Percentiles rank a stretch among this genome's conserved stretches.
Conservation (phyloP, 2,888 invertebrate genomes). For the Caradrina clavipalpis region DNA sequence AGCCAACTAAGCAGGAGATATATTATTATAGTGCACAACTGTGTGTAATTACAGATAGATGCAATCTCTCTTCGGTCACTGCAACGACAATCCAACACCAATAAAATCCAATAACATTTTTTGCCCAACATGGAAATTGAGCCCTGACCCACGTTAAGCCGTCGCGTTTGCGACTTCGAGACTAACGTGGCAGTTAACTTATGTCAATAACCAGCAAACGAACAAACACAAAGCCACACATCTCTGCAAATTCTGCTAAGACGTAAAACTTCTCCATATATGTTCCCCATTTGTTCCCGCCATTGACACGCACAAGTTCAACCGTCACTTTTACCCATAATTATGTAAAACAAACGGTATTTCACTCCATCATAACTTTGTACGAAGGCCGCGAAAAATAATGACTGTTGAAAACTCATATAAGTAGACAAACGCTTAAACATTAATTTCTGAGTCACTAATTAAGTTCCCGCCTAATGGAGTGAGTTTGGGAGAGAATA, state of each 20-base stretch:
- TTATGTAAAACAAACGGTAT: constrained; percentile 57
- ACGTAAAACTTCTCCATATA: constrained; percentile 3
- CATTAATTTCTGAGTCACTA: constrained; percentile 64
- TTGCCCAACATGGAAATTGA: no score
- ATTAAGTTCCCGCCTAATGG: constrained; percentile 62
- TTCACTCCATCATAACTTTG: constrained; percentile 55
- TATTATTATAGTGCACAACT: no score
- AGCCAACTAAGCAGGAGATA: no score
- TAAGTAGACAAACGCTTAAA: constrained; percentile 61
- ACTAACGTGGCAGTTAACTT: no score
- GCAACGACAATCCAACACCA: no score
- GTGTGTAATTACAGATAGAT: no score
- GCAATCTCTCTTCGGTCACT: no score
- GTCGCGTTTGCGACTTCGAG: no score
- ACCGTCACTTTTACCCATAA: constrained; percentile 34
- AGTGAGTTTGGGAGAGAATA: constrained; percentile 47
- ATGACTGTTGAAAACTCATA: constrained; percentile 68
- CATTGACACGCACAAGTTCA: constrained; percentile 31
- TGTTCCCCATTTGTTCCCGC: background rate
- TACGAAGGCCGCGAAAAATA: constrained; percentile 63
- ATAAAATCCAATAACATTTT: no score
- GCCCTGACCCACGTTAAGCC: no score
- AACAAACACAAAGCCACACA: background rate
- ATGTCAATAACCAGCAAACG: no score
- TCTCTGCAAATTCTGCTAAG: background rate